Percentiles rank a stretch among this genome's conserved stretches.
Conservation (phyloP, 2,888 invertebrate species). For the Masnerella sp. region DNA sequence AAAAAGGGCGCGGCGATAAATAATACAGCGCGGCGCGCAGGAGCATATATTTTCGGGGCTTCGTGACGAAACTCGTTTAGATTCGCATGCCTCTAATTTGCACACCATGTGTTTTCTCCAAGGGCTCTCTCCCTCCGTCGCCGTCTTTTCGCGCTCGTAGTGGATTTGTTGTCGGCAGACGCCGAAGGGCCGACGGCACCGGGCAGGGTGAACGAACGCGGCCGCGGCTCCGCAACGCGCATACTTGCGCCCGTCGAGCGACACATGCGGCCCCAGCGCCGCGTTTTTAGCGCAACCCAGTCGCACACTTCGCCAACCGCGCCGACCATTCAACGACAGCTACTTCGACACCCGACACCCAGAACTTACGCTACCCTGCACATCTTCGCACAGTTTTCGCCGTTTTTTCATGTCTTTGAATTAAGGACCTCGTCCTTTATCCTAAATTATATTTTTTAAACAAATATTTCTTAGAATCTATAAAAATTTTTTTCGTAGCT, state of each 20-base stretch:
- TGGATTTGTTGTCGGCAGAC: conserved; percentile 67
- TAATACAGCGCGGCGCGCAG: conserved; percentile 61
- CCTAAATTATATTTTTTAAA: too few species aligned
- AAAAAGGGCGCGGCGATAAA: conserved; percentile 44
- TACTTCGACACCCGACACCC: too few species aligned
- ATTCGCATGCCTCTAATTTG: conserved; percentile 60
- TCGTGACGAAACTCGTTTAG: conserved; percentile 58
- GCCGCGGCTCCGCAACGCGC: conserved; percentile 47
- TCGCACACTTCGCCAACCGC: too few species aligned
- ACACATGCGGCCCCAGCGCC: conserved; percentile 53
- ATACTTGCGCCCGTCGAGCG: conserved; percentile 47
- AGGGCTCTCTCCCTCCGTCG: conserved; percentile 52
- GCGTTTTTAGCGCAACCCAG: conserved; percentile 40
- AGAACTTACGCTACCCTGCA: too few species aligned
- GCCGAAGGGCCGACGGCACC: conserved; percentile 74
- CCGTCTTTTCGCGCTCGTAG: conserved; percentile 48
- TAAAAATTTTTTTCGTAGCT: too few species aligned
- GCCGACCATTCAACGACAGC: too few species aligned
- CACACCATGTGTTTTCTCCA: conserved; percentile 60
- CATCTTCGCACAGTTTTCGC: too few species aligned
- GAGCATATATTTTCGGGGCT: conserved; percentile 55
- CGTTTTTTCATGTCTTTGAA: too few species aligned
- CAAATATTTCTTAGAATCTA: too few species aligned
- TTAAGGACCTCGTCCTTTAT: too few species aligned
- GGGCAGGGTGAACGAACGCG: conserved; percentile 71